Evolutionary conservation across 1,140 invertebrate species (phyloP).

Genomic region (Temnothorax curvispinosus): DNA sequence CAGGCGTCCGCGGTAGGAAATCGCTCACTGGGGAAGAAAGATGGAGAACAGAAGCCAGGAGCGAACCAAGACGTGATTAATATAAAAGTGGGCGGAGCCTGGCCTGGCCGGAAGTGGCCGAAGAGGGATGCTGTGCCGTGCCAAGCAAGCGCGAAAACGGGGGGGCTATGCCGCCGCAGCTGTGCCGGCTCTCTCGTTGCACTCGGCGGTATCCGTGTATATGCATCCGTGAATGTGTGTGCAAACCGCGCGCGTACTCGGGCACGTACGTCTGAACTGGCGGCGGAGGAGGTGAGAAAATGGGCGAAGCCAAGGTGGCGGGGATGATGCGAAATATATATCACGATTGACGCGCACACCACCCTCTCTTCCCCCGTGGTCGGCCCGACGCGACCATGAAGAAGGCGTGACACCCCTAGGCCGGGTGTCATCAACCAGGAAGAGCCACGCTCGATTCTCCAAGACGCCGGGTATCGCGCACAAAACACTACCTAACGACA

Average conservation of each 20-base stretch:
- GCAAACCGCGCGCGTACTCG: constrained; percentile 34
- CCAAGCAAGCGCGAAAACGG: constrained; percentile 83
- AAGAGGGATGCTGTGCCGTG: constrained; percentile 83
- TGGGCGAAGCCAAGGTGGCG: constrained; percentile 67
- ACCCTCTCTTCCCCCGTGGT: constrained; percentile 41
- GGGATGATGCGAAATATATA: constrained; percentile 69
- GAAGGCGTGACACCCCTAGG: constrained; percentile 67
- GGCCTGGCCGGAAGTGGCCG: constrained; percentile 83
- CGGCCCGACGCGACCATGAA: constrained; percentile 40
- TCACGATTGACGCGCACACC: constrained; percentile 65
- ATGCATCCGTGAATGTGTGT: constrained; percentile 48
- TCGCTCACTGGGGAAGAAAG: constrained; percentile 83
- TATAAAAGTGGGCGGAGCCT: constrained; percentile 86
- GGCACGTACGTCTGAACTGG: constrained; percentile 51
- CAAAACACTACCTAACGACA: constrained; percentile 59
- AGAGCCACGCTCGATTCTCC: constrained; percentile 23
- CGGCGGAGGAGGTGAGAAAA: constrained; percentile 78
- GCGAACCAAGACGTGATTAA: constrained; percentile 86
- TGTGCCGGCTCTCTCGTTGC: constrained; percentile 68
- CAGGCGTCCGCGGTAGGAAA: constrained; percentile 82
- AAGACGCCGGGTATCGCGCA: constrained; percentile 53
- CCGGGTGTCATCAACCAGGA: constrained; percentile 47
- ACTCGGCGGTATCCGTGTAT: constrained; percentile 41
- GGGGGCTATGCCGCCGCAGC: constrained; percentile 76
- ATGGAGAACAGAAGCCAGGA: constrained; percentile 81